phyloP scores from a whole-genome alignment of 2,113 vertebrate species.

The Ahaetulla prasina region DNA sequence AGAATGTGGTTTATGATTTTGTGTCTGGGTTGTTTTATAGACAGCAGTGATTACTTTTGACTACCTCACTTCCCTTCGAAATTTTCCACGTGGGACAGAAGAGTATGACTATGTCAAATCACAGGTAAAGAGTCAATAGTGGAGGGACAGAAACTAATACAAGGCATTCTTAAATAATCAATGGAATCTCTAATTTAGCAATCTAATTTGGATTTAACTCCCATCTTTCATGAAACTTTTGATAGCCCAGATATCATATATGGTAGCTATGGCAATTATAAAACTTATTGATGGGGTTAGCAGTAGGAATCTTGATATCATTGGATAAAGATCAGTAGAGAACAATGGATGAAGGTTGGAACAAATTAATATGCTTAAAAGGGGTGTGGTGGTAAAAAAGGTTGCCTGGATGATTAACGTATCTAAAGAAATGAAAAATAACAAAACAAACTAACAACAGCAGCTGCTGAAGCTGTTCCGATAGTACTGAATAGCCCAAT shows the following conservation, averaged over 20 bases:
- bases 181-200: background rate
- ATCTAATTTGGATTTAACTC: background rate
- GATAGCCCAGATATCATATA: background rate
- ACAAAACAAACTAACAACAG: slow-evolving; percentile 7
- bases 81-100: slow-evolving; percentile 76
- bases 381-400: background rate
- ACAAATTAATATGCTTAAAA: background rate
- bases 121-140: slow-evolving; percentile 72
- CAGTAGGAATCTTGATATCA: slow-evolving; percentile 7
- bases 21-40: slow-evolving; percentile 69
- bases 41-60: slow-evolving; percentile 88
- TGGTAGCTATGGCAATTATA: background rate
- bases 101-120: slow-evolving; percentile 83
- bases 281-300: background rate
- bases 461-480: slow-evolving; percentile 11
- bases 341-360: background rate
- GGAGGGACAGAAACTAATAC: background rate
- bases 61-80: slow-evolving; percentile 84
- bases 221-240: background rate
- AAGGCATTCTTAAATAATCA: background rate
- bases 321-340: background rate
- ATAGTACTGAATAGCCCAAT: background rate
- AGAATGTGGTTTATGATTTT: background rate
- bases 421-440: slow-evolving; percentile 13
- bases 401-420: background rate